These are phyloP conservation scores for Neolamprologus multifasciatus DNA, from an alignment of 2,797 vertebrate genomes.

Conservation along the genomic window DNA sequence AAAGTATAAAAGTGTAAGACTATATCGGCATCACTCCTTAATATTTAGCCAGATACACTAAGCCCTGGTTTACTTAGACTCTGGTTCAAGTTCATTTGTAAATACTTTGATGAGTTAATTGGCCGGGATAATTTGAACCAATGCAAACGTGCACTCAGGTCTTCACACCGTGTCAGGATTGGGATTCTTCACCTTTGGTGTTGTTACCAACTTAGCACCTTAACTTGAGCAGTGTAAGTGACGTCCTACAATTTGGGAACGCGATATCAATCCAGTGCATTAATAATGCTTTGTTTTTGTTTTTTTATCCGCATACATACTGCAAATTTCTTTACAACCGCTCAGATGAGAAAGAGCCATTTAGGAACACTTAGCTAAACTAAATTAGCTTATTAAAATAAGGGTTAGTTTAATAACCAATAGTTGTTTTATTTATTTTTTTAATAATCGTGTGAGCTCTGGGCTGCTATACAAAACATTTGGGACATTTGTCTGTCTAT, in stretches of 20 bases:
- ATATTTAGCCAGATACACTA: not conserved
- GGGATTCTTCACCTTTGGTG: not conserved
- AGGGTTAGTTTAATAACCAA: not conserved
- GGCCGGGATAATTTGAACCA: not conserved
- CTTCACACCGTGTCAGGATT: not conserved
- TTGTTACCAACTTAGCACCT: not conserved
- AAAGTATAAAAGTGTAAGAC: not conserved
- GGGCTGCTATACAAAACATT: not conserved
- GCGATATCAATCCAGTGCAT: rapidly evolving
- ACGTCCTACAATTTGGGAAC: not conserved
- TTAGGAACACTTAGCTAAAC: not conserved
- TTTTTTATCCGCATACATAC: not conserved
- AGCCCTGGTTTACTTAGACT: not conserved
- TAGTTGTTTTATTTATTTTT: not conserved
- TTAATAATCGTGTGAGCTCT: not conserved
- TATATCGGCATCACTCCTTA: not conserved
- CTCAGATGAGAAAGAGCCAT: not conserved
- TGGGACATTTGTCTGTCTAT: not conserved
- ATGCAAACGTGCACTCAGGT: not conserved
- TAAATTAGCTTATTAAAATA: not conserved
- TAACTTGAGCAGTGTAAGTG: not conserved
- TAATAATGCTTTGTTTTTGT: not conserved
- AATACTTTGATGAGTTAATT: not conserved
- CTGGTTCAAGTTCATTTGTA: not conserved
- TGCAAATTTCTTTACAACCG: not conserved